These are phyloP conservation scores for Phyllopteryx taeniolatus DNA, from an alignment of 2,113 vertebrate species.

Conservation along the genomic window DNA sequence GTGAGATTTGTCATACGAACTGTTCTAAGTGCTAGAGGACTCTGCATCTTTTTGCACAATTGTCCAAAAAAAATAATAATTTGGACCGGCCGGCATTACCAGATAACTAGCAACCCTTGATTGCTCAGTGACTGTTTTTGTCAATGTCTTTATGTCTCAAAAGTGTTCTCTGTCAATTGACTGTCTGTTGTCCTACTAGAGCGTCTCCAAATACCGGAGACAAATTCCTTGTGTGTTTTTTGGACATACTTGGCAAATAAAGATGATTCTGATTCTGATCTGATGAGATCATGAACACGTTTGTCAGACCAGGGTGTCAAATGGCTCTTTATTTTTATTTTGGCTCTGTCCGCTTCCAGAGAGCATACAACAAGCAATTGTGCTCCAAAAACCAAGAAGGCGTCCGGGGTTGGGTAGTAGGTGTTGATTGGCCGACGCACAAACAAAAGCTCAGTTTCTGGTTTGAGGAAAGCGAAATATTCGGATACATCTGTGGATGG, in stretches of 20 bases:
- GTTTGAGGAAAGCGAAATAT: slow-evolving; percentile 15
- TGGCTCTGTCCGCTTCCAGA: slow-evolving; percentile 4
- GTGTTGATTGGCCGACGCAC: slow-evolving; percentile 41
- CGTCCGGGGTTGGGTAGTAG: slow-evolving; percentile 30
- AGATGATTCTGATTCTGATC: not conserved
- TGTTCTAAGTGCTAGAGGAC: too few species aligned
- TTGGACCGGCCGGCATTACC: too few species aligned
- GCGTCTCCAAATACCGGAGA: too few species aligned
- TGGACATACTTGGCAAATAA: too few species aligned
- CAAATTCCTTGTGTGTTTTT: not conserved
- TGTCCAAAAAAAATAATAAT: too few species aligned
- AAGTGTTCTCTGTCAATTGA: too few species aligned
- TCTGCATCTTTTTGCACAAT: too few species aligned
- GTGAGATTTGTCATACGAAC: too few species aligned
- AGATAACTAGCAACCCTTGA: too few species aligned
- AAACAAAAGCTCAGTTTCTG: slow-evolving; percentile 33
- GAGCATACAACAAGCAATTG: slow-evolving; percentile 45
- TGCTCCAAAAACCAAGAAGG: slow-evolving; percentile 30
- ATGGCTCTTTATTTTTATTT: slow-evolving; percentile 22
- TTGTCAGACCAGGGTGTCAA: slow-evolving; percentile 31
- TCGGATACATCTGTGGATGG: slow-evolving; percentile 3
- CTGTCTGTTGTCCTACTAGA: too few species aligned
- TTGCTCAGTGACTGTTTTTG: too few species aligned
- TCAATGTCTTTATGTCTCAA: too few species aligned
- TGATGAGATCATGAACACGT: slow-evolving; percentile 48